A percentile compares a stretch with the other conserved stretches of the same genome.
Conservation (phyloP, 2,888 invertebrate genomes). For the Lysandra coridon region DNA sequence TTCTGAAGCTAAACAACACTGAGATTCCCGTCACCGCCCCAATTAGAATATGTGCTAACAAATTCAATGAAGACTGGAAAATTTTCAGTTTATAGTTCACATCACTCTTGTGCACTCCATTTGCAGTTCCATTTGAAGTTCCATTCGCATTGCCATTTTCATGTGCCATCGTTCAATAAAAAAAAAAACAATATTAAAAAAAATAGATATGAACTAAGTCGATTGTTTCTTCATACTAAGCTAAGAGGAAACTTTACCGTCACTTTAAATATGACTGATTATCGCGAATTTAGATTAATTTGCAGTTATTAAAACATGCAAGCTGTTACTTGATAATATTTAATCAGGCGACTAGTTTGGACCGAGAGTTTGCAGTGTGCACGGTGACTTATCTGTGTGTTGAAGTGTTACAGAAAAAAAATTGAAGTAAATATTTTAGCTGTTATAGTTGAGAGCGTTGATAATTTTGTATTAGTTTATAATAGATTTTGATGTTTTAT, state of each 20-base stretch:
- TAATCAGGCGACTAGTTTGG: neutral
- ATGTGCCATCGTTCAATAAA: neutral
- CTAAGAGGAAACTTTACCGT: neutral
- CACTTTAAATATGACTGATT: neutral
- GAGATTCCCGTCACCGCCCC: slow-evolving; percentile 55
- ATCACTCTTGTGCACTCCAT: neutral
- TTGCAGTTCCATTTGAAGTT: neutral
- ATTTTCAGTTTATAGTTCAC: slow-evolving; percentile 49
- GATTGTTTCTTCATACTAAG: neutral
- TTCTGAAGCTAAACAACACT: slow-evolving; percentile 52
- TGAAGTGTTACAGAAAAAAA: no score
- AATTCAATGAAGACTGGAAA: slow-evolving; percentile 53
- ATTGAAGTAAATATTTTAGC: no score
- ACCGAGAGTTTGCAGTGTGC: neutral
- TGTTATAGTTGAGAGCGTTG: no score
- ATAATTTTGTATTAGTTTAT: no score
- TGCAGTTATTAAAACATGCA: neutral
- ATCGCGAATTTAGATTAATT: neutral
- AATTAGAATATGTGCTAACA: slow-evolving; percentile 58
- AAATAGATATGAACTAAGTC: neutral
- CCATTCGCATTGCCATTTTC: neutral
- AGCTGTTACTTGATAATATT: neutral
- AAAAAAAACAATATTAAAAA: neutral
- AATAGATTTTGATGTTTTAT: no score
- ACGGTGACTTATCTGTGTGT: no score